These are phyloP conservation scores for Notiomystis cincta DNA, from an alignment of 2,113 vertebrate genomes.

Conservation along the genomic window DNA sequence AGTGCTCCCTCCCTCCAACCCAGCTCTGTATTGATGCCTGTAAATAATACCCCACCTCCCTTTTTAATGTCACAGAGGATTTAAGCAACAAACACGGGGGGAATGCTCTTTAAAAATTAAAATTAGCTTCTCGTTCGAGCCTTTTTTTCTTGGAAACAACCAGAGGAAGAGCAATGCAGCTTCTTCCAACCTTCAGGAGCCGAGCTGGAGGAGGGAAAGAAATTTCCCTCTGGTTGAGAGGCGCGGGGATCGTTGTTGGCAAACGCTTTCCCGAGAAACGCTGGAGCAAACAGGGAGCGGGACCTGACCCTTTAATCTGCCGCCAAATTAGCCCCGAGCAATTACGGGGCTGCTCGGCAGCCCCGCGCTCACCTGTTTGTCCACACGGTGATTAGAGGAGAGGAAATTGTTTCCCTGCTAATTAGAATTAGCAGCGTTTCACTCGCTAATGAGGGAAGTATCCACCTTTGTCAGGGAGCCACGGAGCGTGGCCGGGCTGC, in stretches of 20 bases:
- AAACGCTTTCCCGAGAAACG: background rate
- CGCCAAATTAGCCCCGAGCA: slow-evolving; percentile 23
- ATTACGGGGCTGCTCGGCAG: background rate
- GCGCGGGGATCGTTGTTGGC: background rate
- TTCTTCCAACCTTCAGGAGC: background rate
- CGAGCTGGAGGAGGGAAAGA: background rate
- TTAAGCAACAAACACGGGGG: background rate
- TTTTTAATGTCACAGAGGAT: background rate
- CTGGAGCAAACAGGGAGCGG: background rate
- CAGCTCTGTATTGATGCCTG: background rate
- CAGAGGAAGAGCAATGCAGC: background rate
- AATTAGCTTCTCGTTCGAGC: background rate
- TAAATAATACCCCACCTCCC: background rate
- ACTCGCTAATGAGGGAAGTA: background rate
- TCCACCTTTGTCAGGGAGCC: background rate
- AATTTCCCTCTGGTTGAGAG: background rate
- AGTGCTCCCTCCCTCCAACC: background rate
- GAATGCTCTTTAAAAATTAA: background rate
- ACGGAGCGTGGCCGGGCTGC: background rate
- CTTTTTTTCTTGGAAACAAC: background rate
- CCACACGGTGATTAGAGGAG: background rate
- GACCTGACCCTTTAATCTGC: background rate
- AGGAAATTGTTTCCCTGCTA: background rate
- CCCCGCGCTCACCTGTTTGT: background rate
- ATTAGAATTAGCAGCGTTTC: background rate